Conservation (phyloP, 2,888 invertebrate genomes). For the Aphrophora alni region DNA sequence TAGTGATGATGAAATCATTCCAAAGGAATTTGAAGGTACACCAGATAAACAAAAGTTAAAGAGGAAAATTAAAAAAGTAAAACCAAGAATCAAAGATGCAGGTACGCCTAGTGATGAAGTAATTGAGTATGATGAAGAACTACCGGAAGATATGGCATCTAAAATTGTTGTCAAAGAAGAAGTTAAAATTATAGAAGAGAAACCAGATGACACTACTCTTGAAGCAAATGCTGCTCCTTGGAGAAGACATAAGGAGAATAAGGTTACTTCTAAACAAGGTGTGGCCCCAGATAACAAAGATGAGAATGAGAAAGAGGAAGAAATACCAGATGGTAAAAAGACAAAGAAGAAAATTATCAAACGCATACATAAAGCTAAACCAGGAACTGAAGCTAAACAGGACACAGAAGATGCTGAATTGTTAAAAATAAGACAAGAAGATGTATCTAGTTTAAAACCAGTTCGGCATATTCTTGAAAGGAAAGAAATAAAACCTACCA, state of each 20-base stretch:
- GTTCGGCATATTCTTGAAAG: slow-evolving; percentile 40
- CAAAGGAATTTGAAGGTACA: slow-evolving; percentile 47
- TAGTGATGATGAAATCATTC: slow-evolving; percentile 50
- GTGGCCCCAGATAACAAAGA: not conserved
- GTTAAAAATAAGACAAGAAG: not conserved
- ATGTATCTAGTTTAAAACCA: slow-evolving; percentile 3
- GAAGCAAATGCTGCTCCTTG: not conserved
- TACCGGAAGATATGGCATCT: not conserved
- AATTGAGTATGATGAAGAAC: not conserved
- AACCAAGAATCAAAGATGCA: slow-evolving; percentile 17
- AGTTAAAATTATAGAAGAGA: slow-evolving; percentile 7
- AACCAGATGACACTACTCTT: too few species aligned
- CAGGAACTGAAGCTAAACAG: not conserved
- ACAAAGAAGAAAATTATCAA: not conserved
- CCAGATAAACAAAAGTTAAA: slow-evolving; percentile 40
- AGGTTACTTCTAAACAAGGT: slow-evolving; percentile 7
- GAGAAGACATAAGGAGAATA: not conserved
- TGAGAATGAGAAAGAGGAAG: slow-evolving; percentile 55
- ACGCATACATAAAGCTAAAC: not conserved
- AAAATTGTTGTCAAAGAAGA: not conserved
- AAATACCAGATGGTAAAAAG: not conserved
- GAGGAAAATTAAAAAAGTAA: slow-evolving; percentile 34
- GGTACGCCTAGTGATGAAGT: slow-evolving; percentile 1
- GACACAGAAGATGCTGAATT: not conserved
- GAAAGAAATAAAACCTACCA: slow-evolving; percentile 43